Evolutionary conservation across 37 sponge, comb jelly and placozoan genomes (phyloP), one percentile per base, ranked within the genome.

Genomic region (Dysidea cf. avara): DNA sequence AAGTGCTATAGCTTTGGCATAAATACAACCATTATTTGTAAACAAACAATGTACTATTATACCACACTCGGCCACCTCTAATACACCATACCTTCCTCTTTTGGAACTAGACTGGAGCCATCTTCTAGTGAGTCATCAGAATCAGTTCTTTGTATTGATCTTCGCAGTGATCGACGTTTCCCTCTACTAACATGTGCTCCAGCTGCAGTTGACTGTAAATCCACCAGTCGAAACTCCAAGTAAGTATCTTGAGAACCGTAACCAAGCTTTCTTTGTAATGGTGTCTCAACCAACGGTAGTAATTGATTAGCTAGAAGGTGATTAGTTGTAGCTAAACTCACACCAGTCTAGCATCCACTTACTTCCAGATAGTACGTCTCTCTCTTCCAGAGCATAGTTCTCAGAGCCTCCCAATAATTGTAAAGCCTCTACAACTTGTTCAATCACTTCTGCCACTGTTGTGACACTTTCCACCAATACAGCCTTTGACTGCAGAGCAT

Each of bases 401-500:
- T 17, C 53, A 22, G 80, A 64, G 14, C 28, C 67, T 7, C 89
- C 89, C 30, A 73, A 53, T n/a, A 88, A 70, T 4, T 76, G 79
- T 6, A 88, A 80, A 2, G 66, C 69, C 0, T 74, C 75, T 53
- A 78, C 57, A n/a, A 88, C 50, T 66, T 88, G 84, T 2, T 50
- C 69, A 26, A 88, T 79, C 0, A 78, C 72, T 24, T 83, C 84
- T 13, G 49, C 75, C 2, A 69, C 69, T 37, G 84, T 69, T 24
- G 75, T 74, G 46, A 68, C 40, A 49, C 82, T 72, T 43, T 77
- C 84, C 46, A 78, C 56, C 35, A 88, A 71, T 36, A 88, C 16
- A 20, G 83, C 77, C 68, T 88, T 88, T 14, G 89, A 83, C 50
- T 88, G 89, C 38, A 78, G 26, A 3, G 80, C 89, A 74, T 88